Evolutionary conservation across 2,797 vertebrate species (phyloP), one percentile per base, ranked within the genome.

Genomic region (Falco berigora): DNA sequence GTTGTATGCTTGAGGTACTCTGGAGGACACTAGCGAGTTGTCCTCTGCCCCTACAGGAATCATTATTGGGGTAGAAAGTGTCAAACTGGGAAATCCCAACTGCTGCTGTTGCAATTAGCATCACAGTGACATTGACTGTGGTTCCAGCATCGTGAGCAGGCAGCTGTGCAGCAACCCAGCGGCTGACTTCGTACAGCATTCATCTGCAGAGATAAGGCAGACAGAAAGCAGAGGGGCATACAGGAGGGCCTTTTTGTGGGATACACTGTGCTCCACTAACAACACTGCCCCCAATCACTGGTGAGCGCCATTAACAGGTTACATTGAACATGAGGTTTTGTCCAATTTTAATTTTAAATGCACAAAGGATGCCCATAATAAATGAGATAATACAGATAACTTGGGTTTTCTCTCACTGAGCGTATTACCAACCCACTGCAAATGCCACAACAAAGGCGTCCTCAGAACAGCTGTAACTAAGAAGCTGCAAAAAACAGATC

Each of bases 41-140:
- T 36, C 24, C 47, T 53, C 64, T 64, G 27, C 74, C 71, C 63
- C 53, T 86, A 44, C 59, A 56, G 55, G 36, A 47, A 14, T 56
- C 24, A 3, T 44, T 75, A 9, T 2, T 56, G 55, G 50, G 30
- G 12, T 40, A n/a, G 59, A 58, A 62, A 66, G 56, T 46, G 44
- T 30, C 28, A n/a, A n/a, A 20, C 0, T 17, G 67, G 25, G 64
- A 66, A 91, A 83, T 49, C 27, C 24, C 76, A 86, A 83, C 44
- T 36, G 25, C 55, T 86, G 46, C 46, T 68, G 63, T 50, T 56
- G 73, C 64, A 80, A 0, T 73, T 64, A 21, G n/a, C 3, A 3
- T 30, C 16, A 5, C 5, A 3, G 27, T 10, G 55, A 24, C 5
- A 2, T 19, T 5, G 5, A 2, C 30, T 56, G 64, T 0, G 0